Evolutionary conservation across 64 coral and sea anemone genomes (phyloP).

Genomic region (Hydrozoanthus tunicans): DNA sequence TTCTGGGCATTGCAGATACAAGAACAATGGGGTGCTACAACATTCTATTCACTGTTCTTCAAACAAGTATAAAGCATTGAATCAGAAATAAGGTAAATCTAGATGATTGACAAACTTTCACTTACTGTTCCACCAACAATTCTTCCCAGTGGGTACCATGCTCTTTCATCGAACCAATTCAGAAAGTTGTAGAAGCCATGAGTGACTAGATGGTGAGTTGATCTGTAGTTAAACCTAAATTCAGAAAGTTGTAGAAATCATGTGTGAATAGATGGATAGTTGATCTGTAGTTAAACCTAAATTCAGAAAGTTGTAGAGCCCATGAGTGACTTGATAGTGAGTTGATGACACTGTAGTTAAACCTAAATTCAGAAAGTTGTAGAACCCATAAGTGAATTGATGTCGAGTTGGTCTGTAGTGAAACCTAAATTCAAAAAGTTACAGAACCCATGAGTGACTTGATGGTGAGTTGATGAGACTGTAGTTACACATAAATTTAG

Average conservation of each 20-base stretch:
- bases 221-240: constrained; percentile 94
- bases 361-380: too few relatives aligned
- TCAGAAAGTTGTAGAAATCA: neutral
- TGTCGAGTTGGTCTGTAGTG: too few relatives aligned
- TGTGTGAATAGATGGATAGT: neutral
- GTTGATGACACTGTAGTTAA: neutral
- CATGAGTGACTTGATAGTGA: neutral
- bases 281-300: constrained; percentile 74
- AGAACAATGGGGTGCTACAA: too few relatives aligned
- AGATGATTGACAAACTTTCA: neutral
- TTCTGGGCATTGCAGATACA: too few relatives aligned
- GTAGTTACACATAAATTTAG: constrained; percentile 52
- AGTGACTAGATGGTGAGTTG: constrained; percentile 92
- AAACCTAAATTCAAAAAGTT: too few relatives aligned
- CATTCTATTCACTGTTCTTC: too few relatives aligned
- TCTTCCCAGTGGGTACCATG: constrained; percentile 96
- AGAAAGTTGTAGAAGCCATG: constrained; percentile 99
- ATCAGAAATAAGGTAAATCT: too few relatives aligned
- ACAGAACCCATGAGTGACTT: neutral
- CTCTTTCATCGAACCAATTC: constrained; percentile 99
- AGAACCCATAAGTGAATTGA: too few relatives aligned
- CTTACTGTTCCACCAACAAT: constrained; percentile 99
- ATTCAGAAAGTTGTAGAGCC: neutral
- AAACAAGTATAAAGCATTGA: too few relatives aligned
- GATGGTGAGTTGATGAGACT: too few relatives aligned